Evolutionary conservation across 1,140 invertebrate genomes (phyloP), one percentile per base, ranked within the genome.

Genomic region (Procambarus virginalis): DNA sequence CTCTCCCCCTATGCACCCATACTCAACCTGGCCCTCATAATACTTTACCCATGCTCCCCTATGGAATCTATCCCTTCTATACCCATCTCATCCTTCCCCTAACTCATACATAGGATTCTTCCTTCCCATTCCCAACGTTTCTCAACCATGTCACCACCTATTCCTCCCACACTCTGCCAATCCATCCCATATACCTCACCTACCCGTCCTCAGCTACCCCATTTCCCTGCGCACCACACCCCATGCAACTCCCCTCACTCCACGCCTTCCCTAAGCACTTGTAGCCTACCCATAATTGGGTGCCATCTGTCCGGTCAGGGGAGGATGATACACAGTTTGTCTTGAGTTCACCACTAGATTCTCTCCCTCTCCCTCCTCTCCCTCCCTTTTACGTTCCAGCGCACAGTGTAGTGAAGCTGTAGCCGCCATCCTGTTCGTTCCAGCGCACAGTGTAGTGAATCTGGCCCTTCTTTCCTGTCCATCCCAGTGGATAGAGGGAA

Each of bases 261-360:
- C n/a, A 73, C 68, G n/a, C 8, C 68, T 45, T n/a, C 68, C 68
- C 68, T 73, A 73, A 73, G 68, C 68, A 73, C 68, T 73, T 73
- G 68, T 73, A 73, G 68, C 68, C 68, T 9, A 5, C n/a, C 68
- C 68, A 73, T 73, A 73, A 73, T 73, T 73, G 68, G 68, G 5
- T 22, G 68, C 68, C 68, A 73, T 73, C 68, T 73, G 68, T 73
- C 68, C 2, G 22, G 22, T 73, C n/a, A 73, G 68, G 68, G 20
- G 68, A 73, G 68, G 68, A 73, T 73, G 68, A 73, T 73, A 73
- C 68, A 73, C 68, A 34, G 68, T 73, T 73, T 73, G 68, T 73
- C 68, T 73, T 73, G n/a, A 73, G n/a, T 73, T 73, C n/a, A 3
- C 68, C 68, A 2, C n/a, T 2, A 73, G 22, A 9, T 73, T 10